phyloP scores from a whole-genome alignment of 2,888 invertebrate species.

The Cheilosia vernalis region DNA sequence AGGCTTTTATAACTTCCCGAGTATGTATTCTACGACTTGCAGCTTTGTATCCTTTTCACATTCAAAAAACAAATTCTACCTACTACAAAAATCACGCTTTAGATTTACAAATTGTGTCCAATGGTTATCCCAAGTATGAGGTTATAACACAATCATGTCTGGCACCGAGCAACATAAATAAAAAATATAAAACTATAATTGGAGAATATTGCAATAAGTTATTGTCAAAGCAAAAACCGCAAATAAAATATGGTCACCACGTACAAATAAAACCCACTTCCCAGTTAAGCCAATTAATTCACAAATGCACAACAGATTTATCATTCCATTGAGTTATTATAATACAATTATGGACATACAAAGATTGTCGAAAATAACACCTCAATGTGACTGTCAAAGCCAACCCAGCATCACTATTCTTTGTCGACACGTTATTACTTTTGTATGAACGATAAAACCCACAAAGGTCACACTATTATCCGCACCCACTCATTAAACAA shows the following conservation, averaged over 20 bases:
- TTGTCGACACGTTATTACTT: background rate
- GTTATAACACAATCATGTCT: background rate
- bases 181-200: background rate
- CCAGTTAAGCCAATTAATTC: background rate
- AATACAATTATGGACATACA: slow-evolving; percentile 24
- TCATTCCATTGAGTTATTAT: slow-evolving; percentile 29
- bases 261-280: background rate
- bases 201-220: background rate
- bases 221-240: background rate
- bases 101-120: background rate
- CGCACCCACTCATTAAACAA: slow-evolving; percentile 23
- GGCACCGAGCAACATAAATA: too few species aligned
- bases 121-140: background rate
- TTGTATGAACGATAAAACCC: slow-evolving; percentile 19
- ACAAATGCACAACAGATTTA: slow-evolving; percentile 8
- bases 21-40: too few species aligned
- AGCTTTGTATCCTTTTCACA: too few species aligned
- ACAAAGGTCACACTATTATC: slow-evolving; percentile 34
- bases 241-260: background rate
- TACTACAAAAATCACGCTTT: too few species aligned
- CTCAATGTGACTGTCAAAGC: slow-evolving; percentile 1
- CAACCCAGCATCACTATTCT: background rate
- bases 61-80: too few species aligned
- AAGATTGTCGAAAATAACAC: background rate
- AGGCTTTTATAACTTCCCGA: too few species aligned